Base-by-base conservation (phyloP, 2,888 invertebrate genomes). In the Sarcophaga caerulescens region DNA sequence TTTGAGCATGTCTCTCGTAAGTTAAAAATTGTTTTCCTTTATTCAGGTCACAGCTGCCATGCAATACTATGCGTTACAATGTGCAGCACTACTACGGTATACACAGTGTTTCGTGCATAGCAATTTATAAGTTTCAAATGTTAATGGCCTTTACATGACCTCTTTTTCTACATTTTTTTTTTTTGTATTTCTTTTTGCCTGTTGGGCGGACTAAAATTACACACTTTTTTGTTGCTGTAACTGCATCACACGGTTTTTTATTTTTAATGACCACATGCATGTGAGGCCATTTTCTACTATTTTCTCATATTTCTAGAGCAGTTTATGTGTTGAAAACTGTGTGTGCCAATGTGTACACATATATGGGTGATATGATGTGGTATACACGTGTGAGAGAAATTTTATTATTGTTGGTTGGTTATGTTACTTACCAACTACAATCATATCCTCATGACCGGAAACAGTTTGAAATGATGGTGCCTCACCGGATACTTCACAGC, bases 401-500 rank as follows among this genome's bases (percentile, higher is more conserved):
- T 71, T 77, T 35, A 35, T 59, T 70, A 19, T 23, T 68, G 81
- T 87, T 87, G 52, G 4, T 85, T 88, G 87, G 87, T 90, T 23
- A 73, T 87, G 57, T 65, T 75, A 93, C 95, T 94, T 94, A 96
- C 96, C 96, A 85, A 96, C 95, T 90, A 96, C 96, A 89, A 94
- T 93, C 96, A 96, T 96, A 91, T 96, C 96, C 71, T 95, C 95
- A 91, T 96, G 96, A 91, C 96, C 95, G 66, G 95, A 95, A 85
- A 96, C 96, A 23, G 96, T 96, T 90, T 95, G 96, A 93, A 97
- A 97, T 84, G 96, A 95, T 47, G 96, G 96, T 86, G 96, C 94
- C 92, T 96, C 96, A 52, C 96, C 96, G 60, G 96, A 96, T 87
- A 96, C 96, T 93, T 96, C 96, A 91, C 96, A 96, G 88, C 96